Evolutionary conservation across 64 coral and sea anemone genomes (phyloP).

Genomic region (Cladopsammia gracilis): DNA sequence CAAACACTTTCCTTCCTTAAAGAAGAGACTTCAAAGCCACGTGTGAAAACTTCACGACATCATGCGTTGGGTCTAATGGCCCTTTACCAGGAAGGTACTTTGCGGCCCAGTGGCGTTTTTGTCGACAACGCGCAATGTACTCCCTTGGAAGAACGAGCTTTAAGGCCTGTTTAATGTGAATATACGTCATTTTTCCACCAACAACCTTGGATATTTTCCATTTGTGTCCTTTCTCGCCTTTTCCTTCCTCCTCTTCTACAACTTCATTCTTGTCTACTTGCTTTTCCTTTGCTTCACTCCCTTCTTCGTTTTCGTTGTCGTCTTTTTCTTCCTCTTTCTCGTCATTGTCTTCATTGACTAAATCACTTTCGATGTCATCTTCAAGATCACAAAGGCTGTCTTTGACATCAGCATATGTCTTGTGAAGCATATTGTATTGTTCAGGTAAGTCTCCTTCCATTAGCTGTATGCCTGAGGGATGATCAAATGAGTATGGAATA

Average conservation of each 20-base stretch:
- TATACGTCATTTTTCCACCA: background rate
- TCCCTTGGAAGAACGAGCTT: constrained; percentile 66
- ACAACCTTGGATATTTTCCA: constrained; percentile 59
- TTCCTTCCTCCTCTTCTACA: background rate
- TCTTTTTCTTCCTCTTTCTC: background rate
- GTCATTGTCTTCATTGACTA: background rate
- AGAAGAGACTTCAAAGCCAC: constrained; percentile 48
- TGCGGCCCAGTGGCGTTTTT: constrained; percentile 66
- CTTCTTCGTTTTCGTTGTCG: background rate
- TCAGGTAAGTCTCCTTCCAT: background rate
- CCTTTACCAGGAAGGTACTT: constrained; percentile 69
- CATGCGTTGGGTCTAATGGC: constrained; percentile 56
- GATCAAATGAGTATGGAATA: constrained; percentile 3
- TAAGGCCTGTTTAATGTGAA: constrained; percentile 59
- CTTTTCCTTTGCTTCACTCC: background rate
- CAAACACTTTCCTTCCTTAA: constrained; percentile 19
- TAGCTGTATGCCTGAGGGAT: background rate
- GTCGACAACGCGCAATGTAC: constrained; percentile 51
- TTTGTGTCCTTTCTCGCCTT: background rate
- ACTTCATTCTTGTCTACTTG: background rate
- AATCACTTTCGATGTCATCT: background rate
- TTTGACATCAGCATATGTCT: background rate
- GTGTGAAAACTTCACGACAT: constrained; percentile 59
- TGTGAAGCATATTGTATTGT: background rate
- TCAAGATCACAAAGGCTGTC: constrained; percentile 5